A percentile compares a stretch with the other conserved stretches of the same genome.
phyloP scores from a whole-genome alignment of 2,888 invertebrate genomes.

The Encarsia formosa region DNA sequence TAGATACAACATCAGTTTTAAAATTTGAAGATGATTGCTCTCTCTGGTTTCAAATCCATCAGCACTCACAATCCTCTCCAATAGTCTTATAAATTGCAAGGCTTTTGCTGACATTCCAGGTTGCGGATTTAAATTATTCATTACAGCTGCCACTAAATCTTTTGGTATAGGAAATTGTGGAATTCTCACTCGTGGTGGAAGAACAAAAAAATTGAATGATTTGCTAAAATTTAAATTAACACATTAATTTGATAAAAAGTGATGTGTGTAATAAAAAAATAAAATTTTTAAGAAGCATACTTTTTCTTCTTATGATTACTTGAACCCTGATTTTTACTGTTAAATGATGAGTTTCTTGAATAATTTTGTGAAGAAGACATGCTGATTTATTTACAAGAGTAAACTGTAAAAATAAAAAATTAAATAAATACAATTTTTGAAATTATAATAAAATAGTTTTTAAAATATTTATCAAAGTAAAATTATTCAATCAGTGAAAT shows the following conservation, averaged over 20 bases:
- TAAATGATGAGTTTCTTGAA: not conserved
- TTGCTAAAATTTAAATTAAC: constrained; percentile 4
- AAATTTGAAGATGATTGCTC: constrained; percentile 10
- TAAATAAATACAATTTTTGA: too few relatives aligned
- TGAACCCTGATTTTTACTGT: not conserved
- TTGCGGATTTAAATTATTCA: constrained; percentile 3
- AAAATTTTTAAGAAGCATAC: too few relatives aligned
- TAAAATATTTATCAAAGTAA: too few relatives aligned
- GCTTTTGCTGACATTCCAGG: constrained; percentile 4
- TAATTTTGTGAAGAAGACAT: not conserved
- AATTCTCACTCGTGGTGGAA: not conserved
- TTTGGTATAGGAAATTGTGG: constrained; percentile 14
- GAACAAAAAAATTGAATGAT: constrained; percentile 7
- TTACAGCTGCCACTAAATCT: constrained; percentile 4
- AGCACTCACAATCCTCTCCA: constrained; percentile 5
- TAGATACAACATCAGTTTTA: constrained; percentile 19
- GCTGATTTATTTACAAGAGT: too few relatives aligned
- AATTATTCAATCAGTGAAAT: too few relatives aligned
- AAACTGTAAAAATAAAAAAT: too few relatives aligned
- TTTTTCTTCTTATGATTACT: not conserved
- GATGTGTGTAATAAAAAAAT: not conserved
- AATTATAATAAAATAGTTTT: too few relatives aligned
- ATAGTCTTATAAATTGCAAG: constrained; percentile 1
- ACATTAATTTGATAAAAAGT: not conserved
- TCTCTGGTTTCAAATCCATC: not conserved